These are phyloP conservation scores for Drosophila aldrichi DNA, from an alignment of 2,888 invertebrate species.

Conservation along the genomic window DNA sequence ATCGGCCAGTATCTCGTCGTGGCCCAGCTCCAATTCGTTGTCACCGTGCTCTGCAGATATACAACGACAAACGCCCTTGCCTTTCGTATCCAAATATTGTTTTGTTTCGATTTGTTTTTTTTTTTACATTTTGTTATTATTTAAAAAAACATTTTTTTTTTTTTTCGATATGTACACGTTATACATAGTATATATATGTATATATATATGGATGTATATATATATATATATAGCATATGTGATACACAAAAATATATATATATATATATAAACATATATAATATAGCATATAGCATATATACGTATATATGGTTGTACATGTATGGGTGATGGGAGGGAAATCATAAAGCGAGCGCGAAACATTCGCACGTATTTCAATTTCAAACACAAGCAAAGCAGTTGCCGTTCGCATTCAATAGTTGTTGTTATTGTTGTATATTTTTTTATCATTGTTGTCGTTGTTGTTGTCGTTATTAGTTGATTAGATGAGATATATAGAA, in stretches of 20 bases:
- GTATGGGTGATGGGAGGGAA: slow-evolving; percentile 67
- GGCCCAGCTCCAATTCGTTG: slow-evolving; percentile 88
- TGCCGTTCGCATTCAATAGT: slow-evolving; percentile 71
- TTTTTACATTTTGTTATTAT: slow-evolving; percentile 55
- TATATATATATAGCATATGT: slow-evolving; percentile 9
- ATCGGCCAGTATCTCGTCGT: slow-evolving; percentile 91
- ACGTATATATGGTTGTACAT: slow-evolving; percentile 47
- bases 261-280: slow-evolving; percentile 10
- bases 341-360: slow-evolving; percentile 58
- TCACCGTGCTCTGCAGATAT: slow-evolving; percentile 89
- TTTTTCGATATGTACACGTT: slow-evolving; percentile 55
- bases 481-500: slow-evolving; percentile 27
- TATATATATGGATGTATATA: slow-evolving; percentile 17
- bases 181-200: slow-evolving; percentile 44
- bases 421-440: slow-evolving; percentile 35
- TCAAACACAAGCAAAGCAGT: slow-evolving; percentile 54
- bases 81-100: slow-evolving; percentile 84
- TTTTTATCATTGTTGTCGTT: slow-evolving; percentile 22
- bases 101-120: slow-evolving; percentile 30
- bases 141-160: background rate
- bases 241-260: background rate
- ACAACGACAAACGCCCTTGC: slow-evolving; percentile 87
- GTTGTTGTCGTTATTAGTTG: slow-evolving; percentile 54
- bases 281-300: slow-evolving; percentile 23
- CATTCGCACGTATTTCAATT: slow-evolving; percentile 57